Evolutionary conservation across 2,888 invertebrate genomes (phyloP).

Genomic region (Chrysodeixis includens): DNA sequence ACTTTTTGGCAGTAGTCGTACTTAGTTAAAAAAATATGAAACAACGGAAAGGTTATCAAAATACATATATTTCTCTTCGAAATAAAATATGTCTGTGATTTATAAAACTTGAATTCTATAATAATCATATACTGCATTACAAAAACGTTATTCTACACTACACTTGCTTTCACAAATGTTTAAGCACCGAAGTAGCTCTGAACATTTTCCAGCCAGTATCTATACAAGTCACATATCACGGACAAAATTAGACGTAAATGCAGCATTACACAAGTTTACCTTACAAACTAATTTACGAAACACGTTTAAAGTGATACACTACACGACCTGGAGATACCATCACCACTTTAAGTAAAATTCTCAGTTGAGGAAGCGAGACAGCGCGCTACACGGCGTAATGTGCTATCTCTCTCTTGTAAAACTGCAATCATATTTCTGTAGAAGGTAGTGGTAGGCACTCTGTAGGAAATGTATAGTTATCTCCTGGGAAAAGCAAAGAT

Average conservation of each 20-base stretch:
- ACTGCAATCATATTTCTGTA: no score
- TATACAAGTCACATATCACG: constrained; percentile 18
- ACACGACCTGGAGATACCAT: constrained; percentile 23
- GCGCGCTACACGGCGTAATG: no score
- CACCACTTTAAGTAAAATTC: no score
- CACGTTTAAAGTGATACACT: constrained; percentile 39
- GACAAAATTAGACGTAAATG: constrained; percentile 51
- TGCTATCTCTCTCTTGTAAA: no score
- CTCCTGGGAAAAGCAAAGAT: constrained; percentile 43
- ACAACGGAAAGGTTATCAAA: no score
- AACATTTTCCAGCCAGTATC: constrained; percentile 2
- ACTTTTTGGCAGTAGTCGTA: not conserved
- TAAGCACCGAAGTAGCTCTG: not conserved
- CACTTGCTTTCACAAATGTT: not conserved
- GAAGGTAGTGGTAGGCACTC: no score
- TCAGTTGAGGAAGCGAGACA: no score
- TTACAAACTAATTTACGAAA: constrained; percentile 22
- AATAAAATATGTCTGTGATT: no score
- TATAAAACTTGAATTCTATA: no score
- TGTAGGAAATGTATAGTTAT: constrained; percentile 37
- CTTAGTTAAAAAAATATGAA: not conserved
- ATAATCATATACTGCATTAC: no score
- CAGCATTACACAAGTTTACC: constrained; percentile 49
- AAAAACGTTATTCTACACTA: no score
- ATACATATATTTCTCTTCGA: no score